Evolutionary conservation across 2,888 invertebrate genomes (phyloP), one percentile per base, ranked within the genome.

Genomic region (Adelphocoris suturalis): DNA sequence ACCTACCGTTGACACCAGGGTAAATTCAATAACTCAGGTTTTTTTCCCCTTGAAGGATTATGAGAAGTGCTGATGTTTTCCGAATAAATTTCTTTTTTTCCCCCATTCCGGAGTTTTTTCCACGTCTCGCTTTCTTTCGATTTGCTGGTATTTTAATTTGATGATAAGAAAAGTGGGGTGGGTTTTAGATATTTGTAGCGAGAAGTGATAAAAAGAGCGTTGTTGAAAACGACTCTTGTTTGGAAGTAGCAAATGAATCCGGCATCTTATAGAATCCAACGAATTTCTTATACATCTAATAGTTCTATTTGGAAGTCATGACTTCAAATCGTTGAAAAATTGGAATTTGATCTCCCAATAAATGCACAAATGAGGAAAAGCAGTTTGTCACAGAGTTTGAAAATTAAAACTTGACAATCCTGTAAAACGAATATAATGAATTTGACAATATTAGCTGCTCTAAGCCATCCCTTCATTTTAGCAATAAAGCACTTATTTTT

Each of bases 61-160:
- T 78, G 78, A 78, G 78, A 78, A 78, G 78, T 78, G 78, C 78
- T 78, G 78, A 78, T 78, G 78, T 78, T 78, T 78, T 78, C 37
- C 46, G 78, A 78, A 78, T 78, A 78, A 78, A 78, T 78, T 78
- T 47, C 16, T 28, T 19, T 46, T 19, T 47, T 78, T 47, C 27
- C 11, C 76, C 68, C 68, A 68, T 68, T 68, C 68, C 68, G 2
- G n/a, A 23, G 12, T 68, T 68, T 68, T 23, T 23, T 37, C 37
- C 37, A 37, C 37, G 37, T 19, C 61, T 61, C 61, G 61, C 19
- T 23, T n/a, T 23, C 23, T 68, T 68, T 23, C 68, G 68, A 68
- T 68, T 68, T 68, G 68, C 68, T 68, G 68, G 68, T 23, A 68
- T 68, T 68, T 68, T 68, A 68, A 68, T 68, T 68, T 68, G 68